Percentiles rank a stretch among this genome's conserved stretches.
phyloP scores from a whole-genome alignment of 1,140 invertebrate species.

The Mylabris phalerata region DNA sequence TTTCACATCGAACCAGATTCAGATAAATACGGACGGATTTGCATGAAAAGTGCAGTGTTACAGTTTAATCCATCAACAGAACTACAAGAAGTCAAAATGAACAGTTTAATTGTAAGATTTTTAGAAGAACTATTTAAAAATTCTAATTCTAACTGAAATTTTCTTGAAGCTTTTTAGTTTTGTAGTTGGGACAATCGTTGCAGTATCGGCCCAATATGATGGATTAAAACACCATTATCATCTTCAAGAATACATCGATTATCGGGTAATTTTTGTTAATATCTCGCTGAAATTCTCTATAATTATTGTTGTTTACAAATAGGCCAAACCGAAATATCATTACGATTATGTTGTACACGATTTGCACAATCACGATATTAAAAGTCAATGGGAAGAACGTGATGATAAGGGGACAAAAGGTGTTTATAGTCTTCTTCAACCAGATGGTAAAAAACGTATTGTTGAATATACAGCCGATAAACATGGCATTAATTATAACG shows the following conservation, averaged over 20 bases:
- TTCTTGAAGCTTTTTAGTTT: constrained; percentile 20
- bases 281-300: neutral
- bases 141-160: too few species aligned
- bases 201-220: constrained; percentile 21
- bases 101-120: constrained; percentile 25
- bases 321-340: constrained; percentile 42
- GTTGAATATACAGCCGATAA: constrained; percentile 69
- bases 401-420: constrained; percentile 42
- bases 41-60: too few species aligned
- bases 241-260: constrained; percentile 28
- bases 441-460: constrained; percentile 62
- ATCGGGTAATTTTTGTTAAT: constrained; percentile 13
- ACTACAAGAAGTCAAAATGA: constrained; percentile 28
- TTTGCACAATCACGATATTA: constrained; percentile 38
- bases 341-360: constrained; percentile 42
- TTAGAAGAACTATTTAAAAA: too few species aligned
- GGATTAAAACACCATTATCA: constrained; percentile 15
- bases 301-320: neutral
- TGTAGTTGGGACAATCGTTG: constrained; percentile 22
- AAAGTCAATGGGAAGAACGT: constrained; percentile 38
- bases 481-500: constrained; percentile 63
- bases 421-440: constrained; percentile 52
- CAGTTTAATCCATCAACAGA: constrained; percentile 3
- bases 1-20: too few species aligned
- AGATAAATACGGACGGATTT: too few species aligned